Conservation (phyloP, 2,113 vertebrate species). For the Sphaerodactylus townsendi region DNA sequence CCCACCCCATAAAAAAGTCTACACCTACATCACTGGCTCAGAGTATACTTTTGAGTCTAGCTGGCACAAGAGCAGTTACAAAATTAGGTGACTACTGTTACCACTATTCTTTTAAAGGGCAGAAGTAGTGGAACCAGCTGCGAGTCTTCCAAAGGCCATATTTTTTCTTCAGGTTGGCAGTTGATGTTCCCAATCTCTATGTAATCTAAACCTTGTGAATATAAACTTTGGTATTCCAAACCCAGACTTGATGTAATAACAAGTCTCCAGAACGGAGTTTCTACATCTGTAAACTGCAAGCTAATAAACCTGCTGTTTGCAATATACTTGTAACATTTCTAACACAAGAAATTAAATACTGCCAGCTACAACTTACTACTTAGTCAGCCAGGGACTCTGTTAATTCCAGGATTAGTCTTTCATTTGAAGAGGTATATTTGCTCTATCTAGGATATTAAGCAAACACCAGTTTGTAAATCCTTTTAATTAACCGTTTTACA, state of each 20-base stretch:
- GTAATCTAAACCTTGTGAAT: not conserved
- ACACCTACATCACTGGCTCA: too few relatives aligned
- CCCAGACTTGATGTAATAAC: not conserved
- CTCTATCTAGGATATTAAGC: not conserved
- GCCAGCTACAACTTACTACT: not conserved
- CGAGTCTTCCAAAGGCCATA: too few relatives aligned
- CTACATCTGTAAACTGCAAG: not conserved
- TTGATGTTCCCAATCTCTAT: too few relatives aligned
- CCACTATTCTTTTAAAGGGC: too few relatives aligned
- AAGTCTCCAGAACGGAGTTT: not conserved
- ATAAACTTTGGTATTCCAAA: not conserved
- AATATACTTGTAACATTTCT: not conserved
- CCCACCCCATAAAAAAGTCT: too few relatives aligned
- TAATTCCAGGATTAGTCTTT: conserved; percentile 17
- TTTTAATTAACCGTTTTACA: conserved; percentile 8
- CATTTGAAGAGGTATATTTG: not conserved
- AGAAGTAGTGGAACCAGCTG: too few relatives aligned
- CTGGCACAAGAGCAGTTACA: too few relatives aligned
- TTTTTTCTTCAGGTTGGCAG: too few relatives aligned
- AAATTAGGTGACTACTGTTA: too few relatives aligned
- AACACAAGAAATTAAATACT: not conserved
- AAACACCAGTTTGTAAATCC: not conserved
- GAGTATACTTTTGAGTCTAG: too few relatives aligned
- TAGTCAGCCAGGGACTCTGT: not conserved
- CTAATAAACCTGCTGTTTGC: not conserved